Evolutionary conservation across 37 sponge, comb jelly and placozoan genomes (phyloP).

Genomic region (Halisarca cf. caerulea): DNA sequence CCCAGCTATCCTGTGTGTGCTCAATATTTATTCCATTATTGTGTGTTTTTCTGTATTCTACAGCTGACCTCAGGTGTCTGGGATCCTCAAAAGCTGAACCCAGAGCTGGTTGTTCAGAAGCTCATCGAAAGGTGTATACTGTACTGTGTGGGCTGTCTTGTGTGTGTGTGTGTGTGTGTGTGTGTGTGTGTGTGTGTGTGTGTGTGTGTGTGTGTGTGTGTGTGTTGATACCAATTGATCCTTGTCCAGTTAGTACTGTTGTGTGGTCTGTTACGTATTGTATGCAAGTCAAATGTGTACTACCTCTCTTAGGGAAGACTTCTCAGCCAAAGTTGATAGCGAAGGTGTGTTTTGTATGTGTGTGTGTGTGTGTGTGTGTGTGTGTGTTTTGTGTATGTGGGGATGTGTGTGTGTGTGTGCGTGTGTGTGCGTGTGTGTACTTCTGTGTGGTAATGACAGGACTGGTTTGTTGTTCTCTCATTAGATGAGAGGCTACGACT

Average conservation of each 20-base stretch:
- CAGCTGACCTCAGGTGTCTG: background rate
- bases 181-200: too few relatives aligned
- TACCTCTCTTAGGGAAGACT: background rate
- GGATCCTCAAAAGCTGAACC: background rate
- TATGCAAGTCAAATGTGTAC: background rate
- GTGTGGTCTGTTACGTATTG: too few relatives aligned
- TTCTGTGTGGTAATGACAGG: background rate
- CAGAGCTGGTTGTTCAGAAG: conserved; percentile 18
- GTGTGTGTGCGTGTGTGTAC: background rate
- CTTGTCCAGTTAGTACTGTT: too few relatives aligned
- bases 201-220: too few relatives aligned
- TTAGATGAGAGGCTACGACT: conserved; percentile 2
- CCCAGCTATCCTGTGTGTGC: background rate
- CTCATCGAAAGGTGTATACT: conserved; percentile 12
- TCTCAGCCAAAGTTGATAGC: too few relatives aligned
- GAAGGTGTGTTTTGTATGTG: background rate
- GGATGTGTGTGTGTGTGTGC: background rate
- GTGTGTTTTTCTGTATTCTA: background rate
- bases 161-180: too few relatives aligned
- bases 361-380: background rate
- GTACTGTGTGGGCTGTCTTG: too few relatives aligned
- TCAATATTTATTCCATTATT: background rate
- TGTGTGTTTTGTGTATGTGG: background rate
- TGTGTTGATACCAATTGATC: too few relatives aligned
- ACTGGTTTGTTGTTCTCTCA: conserved; percentile 2